These are phyloP conservation scores for Pogonophryne albipinna DNA, from an alignment of 2,797 vertebrate genomes.

Conservation along the genomic window DNA sequence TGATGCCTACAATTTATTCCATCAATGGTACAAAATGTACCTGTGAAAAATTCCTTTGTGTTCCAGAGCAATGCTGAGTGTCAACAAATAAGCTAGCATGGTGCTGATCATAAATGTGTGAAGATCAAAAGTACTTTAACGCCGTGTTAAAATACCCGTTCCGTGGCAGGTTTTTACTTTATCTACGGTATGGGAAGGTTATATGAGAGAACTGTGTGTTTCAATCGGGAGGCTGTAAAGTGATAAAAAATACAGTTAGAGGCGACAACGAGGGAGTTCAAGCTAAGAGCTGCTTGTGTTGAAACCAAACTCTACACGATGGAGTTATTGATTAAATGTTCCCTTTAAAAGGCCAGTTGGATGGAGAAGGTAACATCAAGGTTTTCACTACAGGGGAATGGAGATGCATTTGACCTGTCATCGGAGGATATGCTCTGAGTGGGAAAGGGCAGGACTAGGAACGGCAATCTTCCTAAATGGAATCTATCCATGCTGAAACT, in stretches of 20 bases:
- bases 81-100: not conserved
- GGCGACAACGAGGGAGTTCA: slow-evolving; percentile 19
- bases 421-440: slow-evolving; percentile 51
- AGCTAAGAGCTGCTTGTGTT: slow-evolving; percentile 22
- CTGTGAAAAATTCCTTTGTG: slow-evolving; percentile 8
- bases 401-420: slow-evolving; percentile 70
- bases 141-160: not conserved
- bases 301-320: slow-evolving; percentile 64
- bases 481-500: slow-evolving; percentile 64
- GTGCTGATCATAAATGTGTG: not conserved
- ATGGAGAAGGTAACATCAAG: slow-evolving; percentile 69
- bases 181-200: not conserved
- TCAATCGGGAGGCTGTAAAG: slow-evolving; percentile 2
- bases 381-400: slow-evolving; percentile 64
- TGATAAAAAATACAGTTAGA: slow-evolving; percentile 14
- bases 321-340: slow-evolving; percentile 75
- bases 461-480: slow-evolving; percentile 57
- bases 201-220: slow-evolving; percentile 7
- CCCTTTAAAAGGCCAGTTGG: slow-evolving; percentile 69
- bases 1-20: not conserved
- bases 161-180: not conserved
- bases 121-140: slow-evolving; percentile 11
- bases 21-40: not conserved
- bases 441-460: slow-evolving; percentile 31
- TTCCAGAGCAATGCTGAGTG: not conserved